Conservation (phyloP, 2,113 vertebrate genomes). For the Oreochromis spilurus region DNA sequence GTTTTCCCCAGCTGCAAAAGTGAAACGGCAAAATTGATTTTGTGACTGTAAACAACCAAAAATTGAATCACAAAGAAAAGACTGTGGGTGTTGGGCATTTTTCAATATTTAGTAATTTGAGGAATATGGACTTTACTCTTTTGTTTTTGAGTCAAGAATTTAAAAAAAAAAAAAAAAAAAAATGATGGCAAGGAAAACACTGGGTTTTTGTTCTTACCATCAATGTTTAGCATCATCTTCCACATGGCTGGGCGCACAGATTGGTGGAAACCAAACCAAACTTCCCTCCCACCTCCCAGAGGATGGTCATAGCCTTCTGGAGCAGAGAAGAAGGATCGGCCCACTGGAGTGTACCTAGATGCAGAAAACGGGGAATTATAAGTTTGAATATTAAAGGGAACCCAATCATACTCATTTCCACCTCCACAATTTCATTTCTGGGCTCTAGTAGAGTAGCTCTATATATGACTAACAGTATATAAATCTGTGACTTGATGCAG, state of each 20-base stretch:
- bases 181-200: neutral
- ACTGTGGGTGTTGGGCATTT: neutral
- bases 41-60: neutral
- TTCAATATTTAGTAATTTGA: neutral
- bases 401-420: neutral
- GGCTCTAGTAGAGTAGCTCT: neutral
- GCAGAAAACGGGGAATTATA: neutral
- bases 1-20: neutral
- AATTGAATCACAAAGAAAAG: neutral
- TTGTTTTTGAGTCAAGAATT: neutral
- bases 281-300: slow-evolving; percentile 93
- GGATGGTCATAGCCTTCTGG: slow-evolving; percentile 98
- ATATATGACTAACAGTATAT: neutral
- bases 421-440: neutral
- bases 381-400: neutral
- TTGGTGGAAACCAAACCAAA: slow-evolving; percentile 99
- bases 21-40: neutral
- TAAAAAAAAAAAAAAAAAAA: neutral
- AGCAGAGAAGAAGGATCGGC: slow-evolving; percentile 98
- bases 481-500: neutral
- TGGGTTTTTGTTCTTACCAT: slow-evolving; percentile 76
- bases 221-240: slow-evolving; percentile 99
- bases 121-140: neutral
- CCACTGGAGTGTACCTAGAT: slow-evolving; percentile 94
- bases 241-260: slow-evolving; percentile 98